Evolutionary conservation across 1,140 invertebrate species (phyloP).

Genomic region (Caerostris darwini): DNA sequence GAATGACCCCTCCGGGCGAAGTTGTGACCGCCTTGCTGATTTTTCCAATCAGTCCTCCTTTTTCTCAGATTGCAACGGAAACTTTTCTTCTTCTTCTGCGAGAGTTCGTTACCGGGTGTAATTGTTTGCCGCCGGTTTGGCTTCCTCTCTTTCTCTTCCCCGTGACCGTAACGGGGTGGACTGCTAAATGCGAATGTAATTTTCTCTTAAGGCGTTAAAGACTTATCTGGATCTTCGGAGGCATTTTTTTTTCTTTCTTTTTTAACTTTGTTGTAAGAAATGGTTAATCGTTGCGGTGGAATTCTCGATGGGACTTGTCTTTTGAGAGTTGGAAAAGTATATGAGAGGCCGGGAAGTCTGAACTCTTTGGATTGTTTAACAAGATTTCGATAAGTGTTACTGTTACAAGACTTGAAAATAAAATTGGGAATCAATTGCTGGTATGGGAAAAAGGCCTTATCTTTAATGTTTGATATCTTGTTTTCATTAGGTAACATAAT

Average conservation of each 20-base stretch:
- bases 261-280: neutral
- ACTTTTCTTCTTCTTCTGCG: neutral
- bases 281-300: neutral
- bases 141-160: neutral
- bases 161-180: slow-evolving; percentile 14
- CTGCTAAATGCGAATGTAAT: slow-evolving; percentile 36
- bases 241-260: neutral
- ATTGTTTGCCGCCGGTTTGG: slow-evolving; percentile 21
- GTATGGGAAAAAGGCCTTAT: no score
- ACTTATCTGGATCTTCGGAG: neutral
- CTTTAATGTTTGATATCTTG: no score
- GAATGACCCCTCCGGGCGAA: slow-evolving; percentile 41
- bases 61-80: slow-evolving; percentile 1
- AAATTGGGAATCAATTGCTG: no score
- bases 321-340: neutral
- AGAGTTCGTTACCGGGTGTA: slow-evolving; percentile 32
- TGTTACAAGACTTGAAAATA: no score
- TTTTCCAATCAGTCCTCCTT: slow-evolving; percentile 43
- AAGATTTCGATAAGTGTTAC: neutral
- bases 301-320: neutral
- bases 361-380: neutral
- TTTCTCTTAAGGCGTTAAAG: slow-evolving; percentile 36
- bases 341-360: neutral
- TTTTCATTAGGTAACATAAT: no score
- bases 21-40: slow-evolving; percentile 49